Evolutionary conservation across 1,140 invertebrate genomes (phyloP), one percentile per base, ranked within the genome.

Genomic region (Drosophila bifasciata): DNA sequence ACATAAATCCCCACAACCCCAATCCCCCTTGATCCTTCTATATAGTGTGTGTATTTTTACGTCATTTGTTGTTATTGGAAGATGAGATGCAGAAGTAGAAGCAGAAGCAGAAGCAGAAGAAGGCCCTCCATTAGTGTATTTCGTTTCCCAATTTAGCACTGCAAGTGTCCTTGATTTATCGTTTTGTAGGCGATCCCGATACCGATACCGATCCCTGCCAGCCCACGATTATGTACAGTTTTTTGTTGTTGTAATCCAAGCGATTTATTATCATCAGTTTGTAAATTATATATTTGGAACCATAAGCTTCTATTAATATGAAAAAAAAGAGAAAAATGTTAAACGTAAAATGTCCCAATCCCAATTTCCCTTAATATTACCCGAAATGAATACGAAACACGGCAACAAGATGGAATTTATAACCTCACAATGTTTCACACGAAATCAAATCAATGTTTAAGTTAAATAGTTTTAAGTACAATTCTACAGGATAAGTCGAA

Each of bases 401-500:
- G 52, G 69, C 28, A 70, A 64, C 50, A 45, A 75, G 60, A 80
- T 80, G 81, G 76, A 86, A 85, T 84, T 79, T 76, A 85, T 76
- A 76, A 86, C 81, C 77, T 86, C 81, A 86, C 77, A 61, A 77
- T 78, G 77, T 86, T 85, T 81, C 64, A 77, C 40, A 55, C 64
- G 71, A 77, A 81, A 85, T 88, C 83, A 88, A 88, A 88, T 88
- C 84, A 83, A 88, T 88, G 78, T 88, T 83, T 88, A 88, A 88
- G 83, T 88, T 88, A 88, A 88, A 88, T 88, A 88, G 83, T 88
- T 88, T 79, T 88, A 88, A 88, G 83, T 5, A 11, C 17, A 21
- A 36, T 51, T 51, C 19, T 55, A 17, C 41, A 70, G 67, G 58
- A 40, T 66, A 76, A 71, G 74, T 45, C 23, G 19, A 39, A 64